phyloP scores from a whole-genome alignment of 2,113 vertebrate species.

The Puntigrus tetrazona region DNA sequence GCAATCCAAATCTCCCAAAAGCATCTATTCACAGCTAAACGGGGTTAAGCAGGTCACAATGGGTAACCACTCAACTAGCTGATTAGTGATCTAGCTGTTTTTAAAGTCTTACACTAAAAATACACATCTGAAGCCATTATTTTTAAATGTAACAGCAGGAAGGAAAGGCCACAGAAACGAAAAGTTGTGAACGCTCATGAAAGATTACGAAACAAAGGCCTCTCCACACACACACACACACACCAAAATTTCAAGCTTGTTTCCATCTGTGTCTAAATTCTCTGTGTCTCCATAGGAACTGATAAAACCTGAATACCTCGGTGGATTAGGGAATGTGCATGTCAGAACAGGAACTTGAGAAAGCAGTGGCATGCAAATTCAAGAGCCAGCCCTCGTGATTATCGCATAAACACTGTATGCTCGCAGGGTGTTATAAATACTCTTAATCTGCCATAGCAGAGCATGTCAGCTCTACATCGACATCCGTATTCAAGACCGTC shows the following conservation, averaged over 20 bases:
- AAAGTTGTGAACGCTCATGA: background rate
- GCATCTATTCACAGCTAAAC: background rate
- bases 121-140: too few relatives aligned
- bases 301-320: slow-evolving; percentile 3
- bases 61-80: background rate
- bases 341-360: slow-evolving; percentile 14
- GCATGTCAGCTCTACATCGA: background rate
- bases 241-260: background rate
- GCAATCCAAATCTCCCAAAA: background rate
- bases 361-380: background rate
- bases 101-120: background rate
- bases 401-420: background rate
- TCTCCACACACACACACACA: background rate
- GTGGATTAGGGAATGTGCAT: background rate
- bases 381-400: background rate
- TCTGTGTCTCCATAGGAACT: slow-evolving; percentile 8
- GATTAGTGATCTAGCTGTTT: background rate
- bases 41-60: background rate
- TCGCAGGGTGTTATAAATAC: background rate
- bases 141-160: too few relatives aligned
- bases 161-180: background rate
- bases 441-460: background rate
- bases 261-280: background rate
- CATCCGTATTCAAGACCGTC: background rate
- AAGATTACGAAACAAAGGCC: background rate